These are phyloP conservation scores for Calcarius lapponicus DNA, from an alignment of 2,797 vertebrate species.

Conservation along the genomic window DNA sequence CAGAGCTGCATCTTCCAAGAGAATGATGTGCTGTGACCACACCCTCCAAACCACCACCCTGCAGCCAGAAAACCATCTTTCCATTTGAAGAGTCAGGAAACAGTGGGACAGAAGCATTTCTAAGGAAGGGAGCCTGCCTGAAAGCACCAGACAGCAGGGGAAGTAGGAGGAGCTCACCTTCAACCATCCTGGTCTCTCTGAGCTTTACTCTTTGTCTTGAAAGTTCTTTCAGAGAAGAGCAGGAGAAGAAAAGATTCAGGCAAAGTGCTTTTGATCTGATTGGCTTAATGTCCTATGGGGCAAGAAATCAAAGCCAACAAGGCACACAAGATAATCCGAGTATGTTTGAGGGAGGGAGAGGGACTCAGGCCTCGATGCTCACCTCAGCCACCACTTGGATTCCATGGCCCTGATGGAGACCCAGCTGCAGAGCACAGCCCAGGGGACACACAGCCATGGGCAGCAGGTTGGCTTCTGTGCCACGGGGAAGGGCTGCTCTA, in stretches of 20 bases:
- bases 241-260: neutral
- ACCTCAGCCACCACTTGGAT: neutral
- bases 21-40: neutral
- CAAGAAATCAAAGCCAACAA: neutral
- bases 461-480: neutral
- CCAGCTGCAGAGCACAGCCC: neutral
- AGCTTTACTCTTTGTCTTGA: neutral
- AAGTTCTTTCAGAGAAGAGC: neutral
- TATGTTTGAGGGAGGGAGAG: neutral
- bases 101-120: neutral
- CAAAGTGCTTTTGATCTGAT: neutral
- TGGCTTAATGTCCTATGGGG: neutral
- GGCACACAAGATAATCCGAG: neutral
- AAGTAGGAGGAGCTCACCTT: neutral
- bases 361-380: neutral
- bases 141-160: neutral
- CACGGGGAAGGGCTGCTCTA: neutral
- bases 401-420: neutral
- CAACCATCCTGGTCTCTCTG: neutral
- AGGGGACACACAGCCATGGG: fast-evolving
- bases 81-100: neutral
- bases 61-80: neutral
- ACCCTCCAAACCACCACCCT: neutral
- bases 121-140: neutral
- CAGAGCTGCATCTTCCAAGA: neutral